These are phyloP conservation scores for Agonopterix subpropinquella DNA, from an alignment of 2,888 invertebrate species.

Conservation along the genomic window DNA sequence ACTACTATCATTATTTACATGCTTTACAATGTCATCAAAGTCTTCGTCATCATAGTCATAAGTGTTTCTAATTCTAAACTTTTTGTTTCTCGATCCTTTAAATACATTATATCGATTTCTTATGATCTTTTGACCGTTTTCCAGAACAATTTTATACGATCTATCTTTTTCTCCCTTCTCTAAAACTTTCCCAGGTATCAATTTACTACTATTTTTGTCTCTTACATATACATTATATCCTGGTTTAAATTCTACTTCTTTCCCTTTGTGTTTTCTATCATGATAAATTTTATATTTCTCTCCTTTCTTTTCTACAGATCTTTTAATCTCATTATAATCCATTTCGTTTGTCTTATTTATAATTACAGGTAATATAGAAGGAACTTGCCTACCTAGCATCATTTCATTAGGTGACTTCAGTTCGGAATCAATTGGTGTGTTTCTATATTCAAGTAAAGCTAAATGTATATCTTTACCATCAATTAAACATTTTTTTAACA, in stretches of 20 bases:
- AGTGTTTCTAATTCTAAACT: background rate
- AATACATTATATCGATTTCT: too few relatives aligned
- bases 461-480: slow-evolving; percentile 6
- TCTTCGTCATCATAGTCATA: background rate
- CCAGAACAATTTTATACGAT: too few relatives aligned
- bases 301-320: background rate
- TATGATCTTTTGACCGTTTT: too few relatives aligned
- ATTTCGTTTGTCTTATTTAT: background rate
- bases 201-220: slow-evolving; percentile 6
- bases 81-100: background rate
- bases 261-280: slow-evolving; percentile 4
- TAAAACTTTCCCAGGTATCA: slow-evolving; percentile 3
- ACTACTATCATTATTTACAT: too few relatives aligned
- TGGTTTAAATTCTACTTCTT: background rate
- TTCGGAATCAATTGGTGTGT: slow-evolving; percentile 4
- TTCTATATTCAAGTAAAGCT: slow-evolving; percentile 7
- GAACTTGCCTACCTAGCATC: slow-evolving; percentile 2
- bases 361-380: slow-evolving; percentile 1
- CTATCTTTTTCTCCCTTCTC: background rate
- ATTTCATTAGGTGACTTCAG: slow-evolving; percentile 6
- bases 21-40: too few relatives aligned
- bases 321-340: background rate
- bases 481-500: slow-evolving; percentile 2
- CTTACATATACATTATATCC: slow-evolving; percentile 6
- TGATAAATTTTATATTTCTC: slow-evolving; percentile 5